Base-by-base conservation (phyloP, 1,140 invertebrate species). In the Neocloeon triangulifer region DNA sequence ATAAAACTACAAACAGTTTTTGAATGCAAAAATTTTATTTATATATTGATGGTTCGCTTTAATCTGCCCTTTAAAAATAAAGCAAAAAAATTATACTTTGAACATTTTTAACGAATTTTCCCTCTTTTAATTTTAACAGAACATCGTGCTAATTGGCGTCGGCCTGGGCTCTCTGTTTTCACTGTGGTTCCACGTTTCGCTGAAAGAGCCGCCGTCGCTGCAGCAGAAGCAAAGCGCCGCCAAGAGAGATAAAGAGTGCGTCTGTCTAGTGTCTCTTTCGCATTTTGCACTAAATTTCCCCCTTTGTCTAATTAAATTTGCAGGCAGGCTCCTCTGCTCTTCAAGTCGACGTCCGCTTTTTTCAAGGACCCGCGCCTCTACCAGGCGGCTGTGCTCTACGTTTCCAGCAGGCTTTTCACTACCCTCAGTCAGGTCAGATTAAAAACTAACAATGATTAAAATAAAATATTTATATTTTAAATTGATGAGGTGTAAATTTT, bases 401-500 rank as follows among this genome's bases (percentile, higher is more conserved):
- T 88, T 40, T 71, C 72, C 12, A 76, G 80, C 13, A 61, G 84
- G 40, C 52, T 91, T 8, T 81, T 75, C 45, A 72, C 80, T 38
- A 85, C 82, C 37, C 50, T 88, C 19, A 76, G 75, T 26, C 66
- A 86, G 38, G n/a, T n/a, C n/a, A n/a, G n/a, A n/a, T n/a, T n/a
- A n/a, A n/a, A n/a, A n/a, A n/a, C n/a, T n/a, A n/a, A n/a, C n/a
- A n/a, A n/a, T n/a, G n/a, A n/a, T n/a, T n/a, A n/a, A n/a, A n/a
- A n/a, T n/a, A n/a, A n/a, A n/a, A n/a, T n/a, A n/a, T n/a, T n/a
- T n/a, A n/a, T n/a, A n/a, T n/a, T n/a, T n/a, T n/a, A n/a, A n/a
- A n/a, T n/a, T n/a, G n/a, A n/a, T n/a, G n/a, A n/a, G n/a, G n/a
- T n/a, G n/a, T n/a, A n/a, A n/a, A n/a, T n/a, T n/a, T n/a, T n/a